Conservation (phyloP, 2,888 invertebrate species). For the Napeogenes sylphis region DNA sequence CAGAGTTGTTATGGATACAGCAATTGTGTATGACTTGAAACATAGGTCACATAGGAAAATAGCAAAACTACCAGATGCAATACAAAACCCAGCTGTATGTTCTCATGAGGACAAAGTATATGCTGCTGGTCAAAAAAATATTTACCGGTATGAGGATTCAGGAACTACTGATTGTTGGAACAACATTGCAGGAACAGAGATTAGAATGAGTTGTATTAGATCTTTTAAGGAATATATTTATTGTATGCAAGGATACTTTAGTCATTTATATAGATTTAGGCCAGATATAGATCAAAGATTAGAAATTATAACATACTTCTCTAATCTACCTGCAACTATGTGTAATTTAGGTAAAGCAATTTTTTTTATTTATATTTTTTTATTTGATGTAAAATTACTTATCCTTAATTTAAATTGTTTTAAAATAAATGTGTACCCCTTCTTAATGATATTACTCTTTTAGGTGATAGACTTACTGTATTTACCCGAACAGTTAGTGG, state of each 20-base stretch:
- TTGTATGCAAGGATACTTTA: slow-evolving; percentile 58
- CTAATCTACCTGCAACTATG: slow-evolving; percentile 49
- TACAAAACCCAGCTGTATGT: slow-evolving; percentile 62
- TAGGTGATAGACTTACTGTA: slow-evolving; percentile 50
- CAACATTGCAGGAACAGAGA: slow-evolving; percentile 41
- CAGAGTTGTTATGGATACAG: slow-evolving; percentile 58
- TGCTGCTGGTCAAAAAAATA: slow-evolving; percentile 51
- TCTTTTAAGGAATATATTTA: slow-evolving; percentile 59
- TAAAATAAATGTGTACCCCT: not conserved
- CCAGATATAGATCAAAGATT: slow-evolving; percentile 47
- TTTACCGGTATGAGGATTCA: slow-evolving; percentile 51
- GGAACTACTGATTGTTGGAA: slow-evolving; percentile 47
- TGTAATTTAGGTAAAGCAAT: slow-evolving; percentile 52
- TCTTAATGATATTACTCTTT: slow-evolving; percentile 30
- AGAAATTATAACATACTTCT: slow-evolving; percentile 43
- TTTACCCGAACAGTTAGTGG: slow-evolving; percentile 50
- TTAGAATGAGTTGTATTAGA: slow-evolving; percentile 48
- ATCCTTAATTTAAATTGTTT: not conserved
- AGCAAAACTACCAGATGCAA: slow-evolving; percentile 54
- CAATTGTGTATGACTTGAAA: slow-evolving; percentile 55
- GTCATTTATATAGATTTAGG: slow-evolving; percentile 52
- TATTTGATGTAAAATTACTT: too few relatives aligned
- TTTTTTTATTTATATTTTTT: too few relatives aligned
- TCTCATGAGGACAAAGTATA: slow-evolving; percentile 50
- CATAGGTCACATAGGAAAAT: slow-evolving; percentile 48